These are phyloP conservation scores for Spialia ferax DNA, from an alignment of 2,888 invertebrate species.

Conservation along the genomic window DNA sequence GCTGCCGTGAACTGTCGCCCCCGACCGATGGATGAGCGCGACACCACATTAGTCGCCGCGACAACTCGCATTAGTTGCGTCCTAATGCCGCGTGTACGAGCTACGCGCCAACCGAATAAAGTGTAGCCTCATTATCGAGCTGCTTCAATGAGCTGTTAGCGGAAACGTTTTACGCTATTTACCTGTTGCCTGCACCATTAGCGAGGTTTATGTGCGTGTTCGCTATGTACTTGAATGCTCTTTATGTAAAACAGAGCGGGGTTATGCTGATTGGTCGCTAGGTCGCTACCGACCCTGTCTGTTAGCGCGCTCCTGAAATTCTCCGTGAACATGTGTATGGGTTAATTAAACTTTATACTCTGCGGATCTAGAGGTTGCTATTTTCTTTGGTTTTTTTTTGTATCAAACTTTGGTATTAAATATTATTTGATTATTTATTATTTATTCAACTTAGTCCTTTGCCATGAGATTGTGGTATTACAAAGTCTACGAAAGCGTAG, in stretches of 20 bases:
- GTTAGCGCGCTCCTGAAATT: slow-evolving; percentile 23
- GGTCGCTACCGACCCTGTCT: neutral
- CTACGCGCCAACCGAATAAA: slow-evolving; percentile 11
- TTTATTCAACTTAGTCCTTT: too few relatives aligned
- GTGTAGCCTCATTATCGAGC: slow-evolving; percentile 23
- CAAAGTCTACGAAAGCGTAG: too few relatives aligned
- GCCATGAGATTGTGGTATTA: too few relatives aligned
- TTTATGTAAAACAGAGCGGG: slow-evolving; percentile 27
- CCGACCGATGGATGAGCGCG: slow-evolving; percentile 20
- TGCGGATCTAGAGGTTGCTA: neutral
- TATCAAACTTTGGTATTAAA: neutral
- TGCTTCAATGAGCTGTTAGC: slow-evolving; percentile 29
- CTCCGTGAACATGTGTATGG: neutral
- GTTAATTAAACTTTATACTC: slow-evolving; percentile 1
- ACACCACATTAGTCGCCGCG: slow-evolving; percentile 30
- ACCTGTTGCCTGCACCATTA: slow-evolving; percentile 34
- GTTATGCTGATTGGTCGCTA: slow-evolving; percentile 34
- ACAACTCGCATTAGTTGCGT: slow-evolving; percentile 32
- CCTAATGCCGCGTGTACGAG: slow-evolving; percentile 23
- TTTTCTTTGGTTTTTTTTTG: neutral
- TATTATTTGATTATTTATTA: neutral
- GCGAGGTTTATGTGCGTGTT: slow-evolving; percentile 22
- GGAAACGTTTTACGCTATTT: slow-evolving; percentile 28
- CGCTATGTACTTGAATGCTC: slow-evolving; percentile 19
- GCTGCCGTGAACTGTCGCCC: slow-evolving; percentile 25